These are phyloP conservation scores for Geopemphigus sp. DNA, from an alignment of 1,140 invertebrate genomes.

Conservation along the genomic window DNA sequence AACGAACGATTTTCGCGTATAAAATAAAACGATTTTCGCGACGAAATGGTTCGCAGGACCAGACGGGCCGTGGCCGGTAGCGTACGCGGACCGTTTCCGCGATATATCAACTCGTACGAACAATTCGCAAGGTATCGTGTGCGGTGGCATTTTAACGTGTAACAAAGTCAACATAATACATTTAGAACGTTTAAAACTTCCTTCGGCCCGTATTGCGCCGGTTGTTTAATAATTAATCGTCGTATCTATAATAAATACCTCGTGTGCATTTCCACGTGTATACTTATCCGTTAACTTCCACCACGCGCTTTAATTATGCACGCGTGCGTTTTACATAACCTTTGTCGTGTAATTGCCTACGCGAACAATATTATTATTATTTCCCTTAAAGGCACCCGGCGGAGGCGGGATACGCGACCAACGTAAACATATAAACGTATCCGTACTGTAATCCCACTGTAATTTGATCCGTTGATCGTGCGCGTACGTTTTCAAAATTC, in stretches of 20 bases:
- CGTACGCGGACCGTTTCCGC: too few relatives aligned
- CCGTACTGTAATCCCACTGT: too few relatives aligned
- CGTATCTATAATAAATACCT: conserved; percentile 18
- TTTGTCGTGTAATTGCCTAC: neutral
- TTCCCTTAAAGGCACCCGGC: neutral
- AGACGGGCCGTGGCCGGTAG: too few relatives aligned
- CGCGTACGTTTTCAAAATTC: too few relatives aligned
- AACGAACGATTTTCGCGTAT: too few relatives aligned
- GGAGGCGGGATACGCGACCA: too few relatives aligned
- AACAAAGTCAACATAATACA: conserved; percentile 16
- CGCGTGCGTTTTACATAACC: neutral
- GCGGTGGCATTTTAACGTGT: neutral
- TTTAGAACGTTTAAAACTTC: neutral
- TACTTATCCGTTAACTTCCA: neutral
- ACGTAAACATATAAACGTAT: too few relatives aligned
- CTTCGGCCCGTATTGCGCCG: neutral
- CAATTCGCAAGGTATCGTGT: neutral
- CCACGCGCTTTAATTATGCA: neutral
- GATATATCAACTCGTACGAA: too few relatives aligned
- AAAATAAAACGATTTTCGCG: too few relatives aligned
- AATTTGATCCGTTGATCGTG: too few relatives aligned
- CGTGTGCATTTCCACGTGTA: neutral
- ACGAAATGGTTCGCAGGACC: too few relatives aligned
- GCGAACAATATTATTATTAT: conserved; percentile 15
- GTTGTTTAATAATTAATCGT: conserved; percentile 24